Evolutionary conservation across 2,797 vertebrate species (phyloP), one percentile per base, ranked within the genome.

Genomic region (Knipowitschia caucasica): DNA sequence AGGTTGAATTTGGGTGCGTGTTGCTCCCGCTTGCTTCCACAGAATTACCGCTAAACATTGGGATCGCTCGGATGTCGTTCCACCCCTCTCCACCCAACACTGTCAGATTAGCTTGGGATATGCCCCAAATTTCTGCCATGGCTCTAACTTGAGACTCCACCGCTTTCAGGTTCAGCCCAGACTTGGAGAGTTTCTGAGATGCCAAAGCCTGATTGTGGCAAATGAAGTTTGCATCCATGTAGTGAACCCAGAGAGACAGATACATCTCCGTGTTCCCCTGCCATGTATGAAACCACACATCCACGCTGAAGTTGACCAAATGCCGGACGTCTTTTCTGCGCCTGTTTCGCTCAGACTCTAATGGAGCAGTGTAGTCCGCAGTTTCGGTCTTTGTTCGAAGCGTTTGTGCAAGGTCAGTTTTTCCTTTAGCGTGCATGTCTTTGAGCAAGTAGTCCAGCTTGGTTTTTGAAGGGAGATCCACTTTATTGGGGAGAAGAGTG

Each of bases 161-260:
- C 1, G 55, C 47, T 23, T 18, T 67, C 8, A 78, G 49, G 20
- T 54, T 74, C 20, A 62, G 51, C 27, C 14, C 67, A 4, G 26
- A 62, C 34, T 72, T 69, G 7, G 25, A 33, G 44, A 84, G 72
- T 40, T 50, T 75, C 36, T 70, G 80, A 0, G 81, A 81, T 3
- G 67, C 62, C 42, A 91, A 73, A 7, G 87, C 85, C 12, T 82
- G 12, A 10, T 88, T 88, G 26, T 71, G 82, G 57, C 70, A 73
- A 12, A 39, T 67, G 40, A 91, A 91, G 45, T 61, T 23, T 2
- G 68, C 46, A 10, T 90, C 86, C 5, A 90, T 70, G 42, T 81
- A 90, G 55, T 91, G 89, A 1, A 80, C 86, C 60, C 84, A 88
- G 6, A 92, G 64, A 0, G 88, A 89, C 65, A 89, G 73, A 69